Percentiles rank a stretch among this genome's conserved stretches.
phyloP scores from a whole-genome alignment of 2,113 vertebrate genomes.

The Bufo bufo region DNA sequence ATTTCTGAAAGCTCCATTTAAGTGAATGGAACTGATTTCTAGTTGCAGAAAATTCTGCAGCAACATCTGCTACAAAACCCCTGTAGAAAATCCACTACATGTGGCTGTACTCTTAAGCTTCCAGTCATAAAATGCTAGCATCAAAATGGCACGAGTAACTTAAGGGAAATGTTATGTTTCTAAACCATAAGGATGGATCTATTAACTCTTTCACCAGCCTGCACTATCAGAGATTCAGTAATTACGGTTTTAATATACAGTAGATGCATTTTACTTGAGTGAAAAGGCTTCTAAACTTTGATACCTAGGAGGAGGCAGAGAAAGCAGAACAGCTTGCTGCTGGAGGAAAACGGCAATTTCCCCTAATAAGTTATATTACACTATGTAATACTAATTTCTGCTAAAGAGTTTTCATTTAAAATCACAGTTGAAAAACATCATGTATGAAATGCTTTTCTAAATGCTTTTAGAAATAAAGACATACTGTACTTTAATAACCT shows the following conservation, averaged over 20 bases:
- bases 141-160: no score
- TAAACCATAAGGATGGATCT: not conserved
- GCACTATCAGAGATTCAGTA: not conserved
- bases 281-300: not conserved
- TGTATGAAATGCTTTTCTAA: not conserved
- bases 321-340: not conserved
- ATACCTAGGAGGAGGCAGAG: not conserved
- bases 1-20: no score
- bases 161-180: no score
- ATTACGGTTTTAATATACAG: not conserved
- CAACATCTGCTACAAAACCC: no score
- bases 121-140: no score
- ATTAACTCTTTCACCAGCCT: not conserved
- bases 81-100: no score
- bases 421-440: not conserved
- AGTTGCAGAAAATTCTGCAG: no score
- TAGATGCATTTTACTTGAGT: not conserved
- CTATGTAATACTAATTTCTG: no score
- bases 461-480: not conserved
- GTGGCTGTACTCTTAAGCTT: no score
- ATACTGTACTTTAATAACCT: not conserved
- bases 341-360: not conserved
- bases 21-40: no score
- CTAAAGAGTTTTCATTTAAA: not conserved
- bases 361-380: not conserved